Conservation (phyloP, 2,113 vertebrate species). For the Coryphaenoides rupestris region DNA sequence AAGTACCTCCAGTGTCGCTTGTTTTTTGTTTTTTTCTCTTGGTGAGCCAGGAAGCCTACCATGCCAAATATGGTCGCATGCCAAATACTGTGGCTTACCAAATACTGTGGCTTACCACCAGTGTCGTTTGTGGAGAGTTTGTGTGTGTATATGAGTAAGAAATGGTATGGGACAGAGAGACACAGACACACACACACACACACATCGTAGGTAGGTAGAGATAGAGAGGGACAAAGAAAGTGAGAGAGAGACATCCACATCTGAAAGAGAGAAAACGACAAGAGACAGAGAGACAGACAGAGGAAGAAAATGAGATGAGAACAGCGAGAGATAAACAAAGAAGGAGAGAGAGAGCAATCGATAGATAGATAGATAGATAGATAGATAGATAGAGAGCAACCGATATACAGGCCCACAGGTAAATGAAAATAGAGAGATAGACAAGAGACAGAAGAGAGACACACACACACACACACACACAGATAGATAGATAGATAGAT, state of each 20-base stretch:
- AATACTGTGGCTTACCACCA: too few species aligned
- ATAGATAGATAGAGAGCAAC: too few species aligned
- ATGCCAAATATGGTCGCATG: slow-evolving; percentile 34
- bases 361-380: too few species aligned
- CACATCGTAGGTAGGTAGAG: too few species aligned
- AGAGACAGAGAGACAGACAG: neutral
- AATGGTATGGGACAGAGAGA: neutral
- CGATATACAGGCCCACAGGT: too few species aligned
- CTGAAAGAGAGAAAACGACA: neutral
- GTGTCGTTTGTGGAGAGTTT: too few species aligned
- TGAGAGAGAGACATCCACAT: neutral
- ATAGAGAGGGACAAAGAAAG: neutral
- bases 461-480: too few species aligned
- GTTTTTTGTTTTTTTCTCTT: slow-evolving; percentile 20
- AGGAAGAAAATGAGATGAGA: neutral
- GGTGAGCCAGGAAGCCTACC: slow-evolving; percentile 23
- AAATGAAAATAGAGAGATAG: too few species aligned
- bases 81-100: too few species aligned
- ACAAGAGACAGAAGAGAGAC: too few species aligned
- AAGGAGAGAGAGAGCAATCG: neutral
- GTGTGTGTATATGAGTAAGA: slow-evolving; percentile 11
- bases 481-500: too few species aligned
- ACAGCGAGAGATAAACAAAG: neutral
- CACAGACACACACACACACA: neutral
- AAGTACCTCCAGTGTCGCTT: slow-evolving; percentile 49